These are phyloP conservation scores for Diachasma alloeum DNA, from an alignment of 1,140 invertebrate species.

Conservation along the genomic window DNA sequence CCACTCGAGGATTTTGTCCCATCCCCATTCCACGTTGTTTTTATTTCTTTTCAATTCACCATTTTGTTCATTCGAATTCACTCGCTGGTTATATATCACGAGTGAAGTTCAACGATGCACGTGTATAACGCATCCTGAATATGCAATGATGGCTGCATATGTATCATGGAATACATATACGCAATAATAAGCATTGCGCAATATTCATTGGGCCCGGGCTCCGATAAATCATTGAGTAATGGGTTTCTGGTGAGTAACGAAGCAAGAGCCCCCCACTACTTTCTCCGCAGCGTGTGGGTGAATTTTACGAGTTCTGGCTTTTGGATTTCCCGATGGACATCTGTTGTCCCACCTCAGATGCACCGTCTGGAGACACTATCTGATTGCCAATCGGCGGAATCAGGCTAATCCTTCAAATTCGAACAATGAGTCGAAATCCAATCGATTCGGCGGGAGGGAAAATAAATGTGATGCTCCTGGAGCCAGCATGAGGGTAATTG, in stretches of 20 bases:
- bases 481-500: conserved; percentile 31
- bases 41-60: neutral
- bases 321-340: conserved; percentile 1
- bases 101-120: neutral
- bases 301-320: conserved; percentile 35
- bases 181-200: conserved; percentile 30
- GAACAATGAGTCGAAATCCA: neutral
- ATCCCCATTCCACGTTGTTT: neutral
- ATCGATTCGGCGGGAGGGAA: neutral
- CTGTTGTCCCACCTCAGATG: conserved; percentile 10
- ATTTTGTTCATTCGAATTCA: neutral
- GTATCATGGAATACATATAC: neutral
- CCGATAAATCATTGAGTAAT: conserved; percentile 38
- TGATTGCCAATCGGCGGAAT: neutral
- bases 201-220: conserved; percentile 34
- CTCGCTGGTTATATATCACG: neutral
- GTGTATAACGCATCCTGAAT: neutral
- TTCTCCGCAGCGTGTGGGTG: conserved; percentile 25
- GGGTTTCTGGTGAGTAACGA: conserved; percentile 32
- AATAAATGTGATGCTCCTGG: neutral
- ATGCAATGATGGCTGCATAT: neutral
- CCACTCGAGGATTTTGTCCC: neutral
- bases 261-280: conserved; percentile 4
- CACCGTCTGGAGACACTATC: neutral
- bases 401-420: neutral